A percentile compares a stretch with the other conserved stretches of the same genome.
These are phyloP conservation scores for Cataglyphis albicans DNA, from an alignment of 2,888 invertebrate genomes.

Conservation along the genomic window DNA sequence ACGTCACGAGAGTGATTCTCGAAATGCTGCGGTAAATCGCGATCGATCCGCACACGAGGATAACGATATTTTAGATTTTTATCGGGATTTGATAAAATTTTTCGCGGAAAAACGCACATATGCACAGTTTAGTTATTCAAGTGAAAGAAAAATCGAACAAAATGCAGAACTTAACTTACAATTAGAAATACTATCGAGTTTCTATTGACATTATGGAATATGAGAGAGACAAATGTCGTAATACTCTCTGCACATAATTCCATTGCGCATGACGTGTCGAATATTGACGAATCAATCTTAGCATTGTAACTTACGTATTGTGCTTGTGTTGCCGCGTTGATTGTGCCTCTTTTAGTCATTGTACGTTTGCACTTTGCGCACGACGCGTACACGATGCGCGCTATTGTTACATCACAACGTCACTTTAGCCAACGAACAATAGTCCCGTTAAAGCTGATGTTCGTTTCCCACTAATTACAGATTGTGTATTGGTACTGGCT, in stretches of 20 bases:
- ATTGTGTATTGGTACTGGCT: slow-evolving; percentile 40
- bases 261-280: background rate
- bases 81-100: background rate
- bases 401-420: slow-evolving; percentile 41
- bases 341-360: slow-evolving; percentile 48
- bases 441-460: slow-evolving; percentile 49
- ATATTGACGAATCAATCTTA: slow-evolving; percentile 49
- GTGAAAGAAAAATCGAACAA: slow-evolving; percentile 25
- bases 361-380: slow-evolving; percentile 19
- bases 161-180: slow-evolving; percentile 1
- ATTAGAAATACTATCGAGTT: background rate
- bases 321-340: slow-evolving; percentile 1
- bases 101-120: background rate
- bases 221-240: background rate
- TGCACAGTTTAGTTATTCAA: slow-evolving; percentile 32
- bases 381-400: slow-evolving; percentile 37
- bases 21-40: background rate
- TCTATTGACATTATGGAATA: background rate
- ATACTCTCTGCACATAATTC: background rate
- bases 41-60: background rate
- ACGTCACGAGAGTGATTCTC: background rate
- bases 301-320: slow-evolving; percentile 41
- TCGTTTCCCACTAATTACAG: slow-evolving; percentile 52
- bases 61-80: background rate
- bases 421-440: slow-evolving; percentile 37